phyloP scores from a whole-genome alignment of 2,113 vertebrate genomes.

The Coracopsis vasa region DNA sequence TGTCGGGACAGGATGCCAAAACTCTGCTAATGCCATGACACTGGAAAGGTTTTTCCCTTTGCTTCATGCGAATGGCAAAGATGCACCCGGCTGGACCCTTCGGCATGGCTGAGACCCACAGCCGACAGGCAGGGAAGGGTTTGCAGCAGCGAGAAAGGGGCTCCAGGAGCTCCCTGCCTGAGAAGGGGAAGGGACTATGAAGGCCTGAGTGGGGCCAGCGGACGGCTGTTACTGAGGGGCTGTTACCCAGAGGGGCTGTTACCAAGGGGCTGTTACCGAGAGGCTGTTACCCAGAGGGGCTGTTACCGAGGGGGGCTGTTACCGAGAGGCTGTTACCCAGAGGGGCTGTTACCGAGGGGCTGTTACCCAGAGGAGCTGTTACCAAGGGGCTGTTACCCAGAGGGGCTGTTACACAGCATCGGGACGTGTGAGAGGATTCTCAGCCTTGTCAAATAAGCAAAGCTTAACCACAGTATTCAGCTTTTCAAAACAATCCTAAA shows the following conservation, averaged over 20 bases:
- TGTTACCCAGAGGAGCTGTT: no score
- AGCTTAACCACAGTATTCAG: not conserved
- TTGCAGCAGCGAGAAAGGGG: not conserved
- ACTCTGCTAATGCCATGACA: not conserved
- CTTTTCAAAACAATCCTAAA: not conserved
- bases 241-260: not conserved
- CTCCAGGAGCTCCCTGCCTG: not conserved
- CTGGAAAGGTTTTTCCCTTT: not conserved
- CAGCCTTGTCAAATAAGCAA: not conserved
- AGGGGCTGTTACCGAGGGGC: no score
- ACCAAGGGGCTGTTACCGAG: no score
- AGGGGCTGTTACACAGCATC: accelerated
- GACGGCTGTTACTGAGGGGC: not conserved
- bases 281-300: not conserved
- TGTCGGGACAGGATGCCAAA: not conserved
- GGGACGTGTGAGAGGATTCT: not conserved
- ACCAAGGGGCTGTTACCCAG: not conserved
- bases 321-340: not conserved
- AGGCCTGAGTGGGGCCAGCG: not conserved
- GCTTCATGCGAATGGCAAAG: not conserved
- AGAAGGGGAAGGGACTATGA: not conserved
- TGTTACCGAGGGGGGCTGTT: accelerated
- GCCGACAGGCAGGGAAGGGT: no score
- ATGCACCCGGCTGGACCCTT: not conserved
- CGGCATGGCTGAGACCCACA: not conserved